Conservation (phyloP, 2,888 invertebrate species). For the Lydus trimaculatus region DNA sequence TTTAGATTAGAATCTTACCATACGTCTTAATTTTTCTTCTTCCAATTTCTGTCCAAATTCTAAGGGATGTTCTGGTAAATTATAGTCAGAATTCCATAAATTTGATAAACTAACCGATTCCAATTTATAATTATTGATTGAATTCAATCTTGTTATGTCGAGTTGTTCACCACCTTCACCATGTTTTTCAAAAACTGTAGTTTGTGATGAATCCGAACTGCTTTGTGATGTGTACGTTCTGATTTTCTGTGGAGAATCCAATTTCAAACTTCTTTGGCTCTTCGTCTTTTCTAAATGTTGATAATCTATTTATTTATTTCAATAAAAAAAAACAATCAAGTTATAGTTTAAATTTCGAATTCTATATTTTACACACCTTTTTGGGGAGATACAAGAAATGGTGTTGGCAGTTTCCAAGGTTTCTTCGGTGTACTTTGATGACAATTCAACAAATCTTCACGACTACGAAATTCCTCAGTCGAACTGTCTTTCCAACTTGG, state of each 20-base stretch:
- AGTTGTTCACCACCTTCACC: neutral
- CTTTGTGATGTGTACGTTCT: conserved; percentile 26
- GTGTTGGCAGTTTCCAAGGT: conserved; percentile 49
- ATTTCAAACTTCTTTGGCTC: neutral
- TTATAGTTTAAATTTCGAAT: neutral
- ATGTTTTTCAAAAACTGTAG: conserved; percentile 43
- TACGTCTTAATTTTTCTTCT: conserved; percentile 78
- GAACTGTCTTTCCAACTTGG: conserved; percentile 43
- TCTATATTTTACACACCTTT: conserved; percentile 23
- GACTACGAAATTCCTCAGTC: conserved; percentile 44
- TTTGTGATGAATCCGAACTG: conserved; percentile 49
- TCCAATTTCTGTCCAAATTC: conserved; percentile 65
- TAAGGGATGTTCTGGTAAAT: conserved; percentile 39
- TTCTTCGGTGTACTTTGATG: conserved; percentile 58
- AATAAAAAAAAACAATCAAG: too few relatives aligned
- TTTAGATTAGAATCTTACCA: conserved; percentile 63
- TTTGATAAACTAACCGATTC: conserved; percentile 67
- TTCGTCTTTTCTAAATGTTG: conserved; percentile 7
- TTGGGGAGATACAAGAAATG: conserved; percentile 52
- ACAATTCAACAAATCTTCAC: conserved; percentile 44
- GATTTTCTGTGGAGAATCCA: neutral
- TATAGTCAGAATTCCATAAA: conserved; percentile 64
- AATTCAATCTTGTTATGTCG: neutral
- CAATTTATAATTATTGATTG: conserved; percentile 35
- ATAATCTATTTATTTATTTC: too few relatives aligned